phyloP scores from a whole-genome alignment of 2,113 vertebrate species.

The Gasterosteus aculeatus region DNA sequence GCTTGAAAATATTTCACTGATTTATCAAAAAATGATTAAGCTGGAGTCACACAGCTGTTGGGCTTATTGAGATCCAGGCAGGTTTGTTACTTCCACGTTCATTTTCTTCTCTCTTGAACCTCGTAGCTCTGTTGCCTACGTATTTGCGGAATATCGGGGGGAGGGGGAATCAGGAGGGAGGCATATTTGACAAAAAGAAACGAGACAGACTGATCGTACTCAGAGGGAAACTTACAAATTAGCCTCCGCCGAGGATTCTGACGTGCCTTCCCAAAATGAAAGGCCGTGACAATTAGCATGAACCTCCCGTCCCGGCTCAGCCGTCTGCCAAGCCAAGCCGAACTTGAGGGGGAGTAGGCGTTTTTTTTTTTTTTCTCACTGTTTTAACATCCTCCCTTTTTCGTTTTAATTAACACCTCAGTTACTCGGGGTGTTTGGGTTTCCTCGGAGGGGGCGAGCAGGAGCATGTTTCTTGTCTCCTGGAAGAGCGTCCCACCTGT shows the following conservation, averaged over 20 bases:
- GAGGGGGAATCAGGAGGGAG: neutral
- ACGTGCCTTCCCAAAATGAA: conserved; percentile 64
- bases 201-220: conserved; percentile 50
- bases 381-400: conserved; percentile 64
- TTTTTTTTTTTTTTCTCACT: conserved; percentile 34
- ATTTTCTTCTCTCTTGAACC: neutral
- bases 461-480: conserved; percentile 40
- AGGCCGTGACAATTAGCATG: conserved; percentile 74
- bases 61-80: conserved; percentile 12
- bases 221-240: conserved; percentile 73
- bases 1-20: conserved; percentile 23
- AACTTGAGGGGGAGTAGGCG: conserved; percentile 53
- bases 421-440: conserved; percentile 65
- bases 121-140: conserved; percentile 30
- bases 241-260: conserved; percentile 69
- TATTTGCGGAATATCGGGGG: conserved; percentile 25
- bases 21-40: conserved; percentile 52
- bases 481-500: conserved; percentile 73
- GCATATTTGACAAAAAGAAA: conserved; percentile 49
- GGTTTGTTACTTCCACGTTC: neutral
- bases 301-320: conserved; percentile 67
- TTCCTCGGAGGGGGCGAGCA: conserved; percentile 58
- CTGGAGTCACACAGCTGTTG: conserved; percentile 32
- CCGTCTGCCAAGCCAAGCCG: conserved; percentile 64
- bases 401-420: conserved; percentile 81